These are phyloP conservation scores for Haliaeetus leucogaster DNA, from an alignment of 2,113 vertebrate species.

Conservation along the genomic window DNA sequence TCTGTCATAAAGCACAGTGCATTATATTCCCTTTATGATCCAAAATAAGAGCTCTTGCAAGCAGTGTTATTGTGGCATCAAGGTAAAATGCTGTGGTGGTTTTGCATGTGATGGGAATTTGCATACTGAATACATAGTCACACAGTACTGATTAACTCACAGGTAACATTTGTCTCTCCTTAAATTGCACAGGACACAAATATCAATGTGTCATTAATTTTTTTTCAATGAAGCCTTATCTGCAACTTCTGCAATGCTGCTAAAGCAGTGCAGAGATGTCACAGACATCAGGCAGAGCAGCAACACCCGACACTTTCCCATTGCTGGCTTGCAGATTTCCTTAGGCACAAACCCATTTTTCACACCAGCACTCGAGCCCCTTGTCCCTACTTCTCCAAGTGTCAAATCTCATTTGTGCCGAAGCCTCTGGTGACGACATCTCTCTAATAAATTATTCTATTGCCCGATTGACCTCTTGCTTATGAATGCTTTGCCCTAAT, in stretches of 20 bases:
- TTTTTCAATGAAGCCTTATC: neutral
- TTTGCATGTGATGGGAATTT: neutral
- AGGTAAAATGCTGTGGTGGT: neutral
- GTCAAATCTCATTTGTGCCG: slow-evolving; percentile 56
- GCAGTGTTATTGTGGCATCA: neutral
- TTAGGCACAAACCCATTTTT: neutral
- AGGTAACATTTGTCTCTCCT: neutral
- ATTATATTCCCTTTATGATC: neutral
- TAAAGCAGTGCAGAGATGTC: neutral
- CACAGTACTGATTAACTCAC: neutral
- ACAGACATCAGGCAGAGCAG: neutral
- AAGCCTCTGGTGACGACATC: neutral
- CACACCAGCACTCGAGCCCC: neutral
- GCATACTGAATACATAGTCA: neutral
- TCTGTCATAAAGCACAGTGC: neutral
- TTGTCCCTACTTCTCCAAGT: neutral
- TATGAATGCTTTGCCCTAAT: neutral
- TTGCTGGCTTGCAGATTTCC: neutral
- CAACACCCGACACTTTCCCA: neutral
- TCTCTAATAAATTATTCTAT: slow-evolving; percentile 18
- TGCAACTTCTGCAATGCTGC: neutral
- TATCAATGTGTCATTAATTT: neutral
- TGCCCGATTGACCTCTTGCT: slow-evolving; percentile 36
- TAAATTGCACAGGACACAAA: neutral
- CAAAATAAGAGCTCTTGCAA: neutral